Evolutionary conservation across 2,113 vertebrate species (phyloP).

Genomic region (Tonatia bakeri): DNA sequence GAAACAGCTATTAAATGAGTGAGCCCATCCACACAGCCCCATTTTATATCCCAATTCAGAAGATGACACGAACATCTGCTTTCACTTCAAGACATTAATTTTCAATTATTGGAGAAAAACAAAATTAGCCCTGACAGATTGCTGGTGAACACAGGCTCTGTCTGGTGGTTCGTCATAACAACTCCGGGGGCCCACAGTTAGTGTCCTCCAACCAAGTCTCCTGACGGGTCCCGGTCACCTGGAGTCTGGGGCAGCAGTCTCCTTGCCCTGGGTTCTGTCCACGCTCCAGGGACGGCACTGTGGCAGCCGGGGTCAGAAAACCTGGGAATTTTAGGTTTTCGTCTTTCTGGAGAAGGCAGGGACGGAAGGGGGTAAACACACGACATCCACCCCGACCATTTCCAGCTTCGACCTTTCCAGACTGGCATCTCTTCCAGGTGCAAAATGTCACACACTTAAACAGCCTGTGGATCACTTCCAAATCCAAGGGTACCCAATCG

Average conservation of each 20-base stretch:
- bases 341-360: not conserved
- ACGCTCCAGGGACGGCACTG: not conserved
- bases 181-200: slow-evolving; percentile 81
- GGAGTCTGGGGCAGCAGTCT: slow-evolving; percentile 46
- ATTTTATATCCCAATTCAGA: slow-evolving; percentile 82
- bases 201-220: slow-evolving; percentile 67
- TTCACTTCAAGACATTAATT: slow-evolving; percentile 90
- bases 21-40: slow-evolving; percentile 78
- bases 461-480: not conserved
- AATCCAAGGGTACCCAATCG: not conserved
- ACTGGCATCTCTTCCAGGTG: not conserved
- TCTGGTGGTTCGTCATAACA: slow-evolving; percentile 81
- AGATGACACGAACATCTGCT: slow-evolving; percentile 87
- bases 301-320: not conserved
- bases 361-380: not conserved
- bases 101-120: slow-evolving; percentile 90
- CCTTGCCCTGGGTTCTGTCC: not conserved
- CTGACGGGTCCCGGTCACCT: slow-evolving; percentile 72
- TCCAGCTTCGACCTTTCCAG: not conserved
- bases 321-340: not conserved
- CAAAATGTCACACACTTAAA: not conserved
- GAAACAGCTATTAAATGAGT: slow-evolving; percentile 32
- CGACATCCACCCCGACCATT: not conserved
- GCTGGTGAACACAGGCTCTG: slow-evolving; percentile 82
- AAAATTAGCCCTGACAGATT: slow-evolving; percentile 88